These are phyloP conservation scores for Leptatherina wallacei DNA, from an alignment of 2,797 vertebrate species.

Conservation along the genomic window DNA sequence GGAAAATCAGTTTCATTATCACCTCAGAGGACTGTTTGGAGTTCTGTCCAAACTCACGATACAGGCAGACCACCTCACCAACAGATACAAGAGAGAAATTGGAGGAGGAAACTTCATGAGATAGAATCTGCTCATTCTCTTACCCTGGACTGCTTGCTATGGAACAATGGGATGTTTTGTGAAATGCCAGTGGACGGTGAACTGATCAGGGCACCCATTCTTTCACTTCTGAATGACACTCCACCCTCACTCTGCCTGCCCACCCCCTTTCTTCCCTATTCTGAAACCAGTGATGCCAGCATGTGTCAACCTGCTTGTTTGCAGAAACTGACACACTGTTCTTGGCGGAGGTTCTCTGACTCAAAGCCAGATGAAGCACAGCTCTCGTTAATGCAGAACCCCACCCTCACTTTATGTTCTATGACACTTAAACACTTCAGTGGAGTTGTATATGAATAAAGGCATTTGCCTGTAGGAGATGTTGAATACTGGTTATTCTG, in stretches of 20 bases:
- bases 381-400: conserved; percentile 39
- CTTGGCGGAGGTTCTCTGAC: conserved; percentile 59
- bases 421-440: conserved; percentile 27
- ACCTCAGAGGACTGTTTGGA: conserved; percentile 84
- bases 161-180: conserved; percentile 48
- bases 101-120: conserved; percentile 83
- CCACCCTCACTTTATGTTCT: background rate
- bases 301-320: conserved; percentile 7
- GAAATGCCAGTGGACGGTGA: conserved; percentile 52
- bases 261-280: background rate
- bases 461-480: conserved; percentile 65
- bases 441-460: conserved; percentile 48
- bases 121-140: conserved; percentile 51
- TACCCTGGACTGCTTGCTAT: conserved; percentile 49
- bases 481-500: conserved; percentile 83
- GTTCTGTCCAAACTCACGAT: conserved; percentile 85
- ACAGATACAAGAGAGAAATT: conserved; percentile 85
- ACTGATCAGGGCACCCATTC: conserved; percentile 61
- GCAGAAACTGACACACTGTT: conserved; percentile 2
- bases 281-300: conserved; percentile 65
- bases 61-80: conserved; percentile 85
- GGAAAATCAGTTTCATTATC: conserved; percentile 85
- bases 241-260: background rate
- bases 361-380: conserved; percentile 64
- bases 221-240: conserved; percentile 57